Evolutionary conservation across 2,888 invertebrate genomes (phyloP).

Genomic region (Synanthedon vespiformis): DNA sequence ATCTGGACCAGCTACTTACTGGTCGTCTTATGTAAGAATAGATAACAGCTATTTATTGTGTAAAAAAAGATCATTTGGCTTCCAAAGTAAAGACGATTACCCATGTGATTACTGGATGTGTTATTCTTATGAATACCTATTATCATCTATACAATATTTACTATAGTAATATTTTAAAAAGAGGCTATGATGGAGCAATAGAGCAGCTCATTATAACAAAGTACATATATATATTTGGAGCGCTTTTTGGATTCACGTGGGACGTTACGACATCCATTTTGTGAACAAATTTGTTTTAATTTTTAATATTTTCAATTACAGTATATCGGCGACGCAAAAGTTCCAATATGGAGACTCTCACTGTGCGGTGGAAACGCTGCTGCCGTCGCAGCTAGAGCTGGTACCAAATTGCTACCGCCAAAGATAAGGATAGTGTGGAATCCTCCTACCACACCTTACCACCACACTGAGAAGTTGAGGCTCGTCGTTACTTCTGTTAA

Average conservation of each 20-base stretch:
- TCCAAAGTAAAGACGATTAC: no score
- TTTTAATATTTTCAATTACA: slow-evolving; percentile 17
- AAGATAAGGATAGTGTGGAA: slow-evolving; percentile 70
- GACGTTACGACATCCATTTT: neutral
- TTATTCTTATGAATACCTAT: no score
- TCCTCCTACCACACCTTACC: slow-evolving; percentile 53
- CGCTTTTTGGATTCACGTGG: neutral
- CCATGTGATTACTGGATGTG: no score
- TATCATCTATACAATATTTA: no score
- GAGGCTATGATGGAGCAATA: no score
- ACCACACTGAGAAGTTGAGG: slow-evolving; percentile 57
- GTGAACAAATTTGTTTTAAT: slow-evolving; percentile 1
- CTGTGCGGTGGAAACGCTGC: slow-evolving; percentile 70
- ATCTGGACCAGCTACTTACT: neutral
- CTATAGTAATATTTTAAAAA: no score
- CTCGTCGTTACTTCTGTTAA: slow-evolving; percentile 60
- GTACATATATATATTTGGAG: no score
- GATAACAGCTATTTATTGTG: neutral
- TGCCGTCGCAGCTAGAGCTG: slow-evolving; percentile 54
- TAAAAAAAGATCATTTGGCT: neutral
- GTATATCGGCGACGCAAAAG: slow-evolving; percentile 52
- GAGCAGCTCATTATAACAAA: no score
- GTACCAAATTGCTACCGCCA: slow-evolving; percentile 64
- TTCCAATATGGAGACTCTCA: slow-evolving; percentile 67
- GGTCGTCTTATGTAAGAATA: neutral